These are phyloP conservation scores for Thymelicus sylvestris DNA, from an alignment of 2,888 invertebrate species.

Conservation along the genomic window DNA sequence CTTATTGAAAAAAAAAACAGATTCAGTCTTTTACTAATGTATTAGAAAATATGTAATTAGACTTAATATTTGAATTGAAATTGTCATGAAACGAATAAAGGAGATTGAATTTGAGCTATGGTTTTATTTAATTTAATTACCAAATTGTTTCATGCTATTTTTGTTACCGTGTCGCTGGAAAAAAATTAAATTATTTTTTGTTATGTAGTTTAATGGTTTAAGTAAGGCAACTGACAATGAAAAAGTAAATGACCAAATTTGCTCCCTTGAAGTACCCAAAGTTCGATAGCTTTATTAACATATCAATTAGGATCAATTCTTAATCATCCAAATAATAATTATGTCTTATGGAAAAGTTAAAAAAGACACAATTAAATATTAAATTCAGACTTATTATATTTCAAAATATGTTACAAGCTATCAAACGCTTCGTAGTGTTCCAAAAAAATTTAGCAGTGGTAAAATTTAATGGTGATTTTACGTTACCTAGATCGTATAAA, in stretches of 20 bases:
- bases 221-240: too few species aligned
- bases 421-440: too few species aligned
- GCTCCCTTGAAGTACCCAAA: too few species aligned
- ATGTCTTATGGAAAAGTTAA: too few species aligned
- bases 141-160: not conserved
- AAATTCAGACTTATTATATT: not conserved
- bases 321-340: too few species aligned
- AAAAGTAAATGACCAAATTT: too few species aligned
- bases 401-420: not conserved
- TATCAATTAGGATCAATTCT: too few species aligned
- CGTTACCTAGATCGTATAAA: not conserved
- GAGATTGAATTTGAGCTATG: conserved; percentile 47
- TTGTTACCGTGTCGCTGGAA: not conserved
- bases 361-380: too few species aligned
- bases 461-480: not conserved
- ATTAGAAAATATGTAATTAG: conserved; percentile 64
- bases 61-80: conserved; percentile 50
- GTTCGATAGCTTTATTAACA: too few species aligned
- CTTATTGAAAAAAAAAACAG: conserved; percentile 8
- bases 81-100: conserved; percentile 59
- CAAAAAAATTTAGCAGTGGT: too few species aligned
- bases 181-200: too few species aligned
- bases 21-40: conserved; percentile 54
- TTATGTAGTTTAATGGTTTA: too few species aligned
- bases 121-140: conserved; percentile 29